phyloP scores from a whole-genome alignment of 2,888 invertebrate genomes.

The Digitonthophagus gazella region DNA sequence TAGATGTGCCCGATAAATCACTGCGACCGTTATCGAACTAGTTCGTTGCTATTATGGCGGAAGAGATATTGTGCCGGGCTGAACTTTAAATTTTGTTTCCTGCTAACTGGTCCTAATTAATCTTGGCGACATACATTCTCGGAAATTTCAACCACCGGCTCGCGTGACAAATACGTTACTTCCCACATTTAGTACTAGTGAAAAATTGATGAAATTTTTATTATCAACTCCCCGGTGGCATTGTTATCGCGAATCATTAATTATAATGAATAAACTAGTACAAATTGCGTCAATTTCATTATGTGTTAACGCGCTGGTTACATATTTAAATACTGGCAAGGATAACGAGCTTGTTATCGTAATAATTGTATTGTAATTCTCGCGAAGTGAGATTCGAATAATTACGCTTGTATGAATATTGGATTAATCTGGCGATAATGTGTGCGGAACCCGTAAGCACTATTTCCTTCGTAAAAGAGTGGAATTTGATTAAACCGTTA shows the following conservation, averaged over 20 bases:
- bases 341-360: not conserved
- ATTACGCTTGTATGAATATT: not conserved
- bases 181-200: not conserved
- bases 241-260: too few species aligned
- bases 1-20: not conserved
- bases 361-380: not conserved
- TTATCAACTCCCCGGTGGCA: too few species aligned
- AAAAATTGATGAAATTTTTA: too few species aligned
- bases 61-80: constrained; percentile 7
- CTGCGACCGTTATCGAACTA: not conserved
- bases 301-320: not conserved
- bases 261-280: not conserved
- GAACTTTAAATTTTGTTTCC: constrained; percentile 15
- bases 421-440: not conserved
- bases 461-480: not conserved
- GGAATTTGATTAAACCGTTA: not conserved
- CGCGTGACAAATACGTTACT: not conserved
- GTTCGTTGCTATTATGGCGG: constrained; percentile 13
- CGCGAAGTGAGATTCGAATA: not conserved
- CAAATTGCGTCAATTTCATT: not conserved
- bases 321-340: not conserved
- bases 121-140: constrained; percentile 7
- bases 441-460: not conserved
- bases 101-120: constrained; percentile 15
- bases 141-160: not conserved